Evolutionary conservation across 2,113 vertebrate genomes (phyloP).

Genomic region (Brachyhypopomus occidentalis): DNA sequence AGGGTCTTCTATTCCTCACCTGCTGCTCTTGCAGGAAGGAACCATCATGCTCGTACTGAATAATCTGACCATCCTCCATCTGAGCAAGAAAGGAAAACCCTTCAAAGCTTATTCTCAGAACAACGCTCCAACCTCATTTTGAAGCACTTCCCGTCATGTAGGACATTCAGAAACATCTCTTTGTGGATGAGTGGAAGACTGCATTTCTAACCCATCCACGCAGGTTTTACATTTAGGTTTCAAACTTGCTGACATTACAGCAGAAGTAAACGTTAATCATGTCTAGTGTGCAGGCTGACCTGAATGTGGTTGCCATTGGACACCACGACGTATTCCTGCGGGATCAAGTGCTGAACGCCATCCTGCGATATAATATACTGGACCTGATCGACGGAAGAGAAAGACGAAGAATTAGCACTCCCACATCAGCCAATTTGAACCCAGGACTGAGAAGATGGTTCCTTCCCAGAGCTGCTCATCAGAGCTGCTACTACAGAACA

Average conservation of each 20-base stretch:
- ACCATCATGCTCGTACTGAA: slow-evolving; percentile 91
- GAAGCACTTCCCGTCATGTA: not conserved
- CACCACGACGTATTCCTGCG: slow-evolving; percentile 93
- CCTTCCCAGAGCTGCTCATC: not conserved
- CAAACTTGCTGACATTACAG: no score
- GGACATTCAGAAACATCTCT: not conserved
- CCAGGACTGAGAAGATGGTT: not conserved
- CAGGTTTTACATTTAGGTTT: not conserved
- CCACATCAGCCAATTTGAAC: not conserved
- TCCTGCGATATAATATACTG: slow-evolving; percentile 98
- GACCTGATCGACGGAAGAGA: slow-evolving; percentile 73
- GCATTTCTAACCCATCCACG: not conserved
- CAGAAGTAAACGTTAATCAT: not conserved
- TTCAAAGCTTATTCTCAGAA: not conserved
- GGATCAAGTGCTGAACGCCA: slow-evolving; percentile 88
- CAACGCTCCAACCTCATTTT: not conserved
- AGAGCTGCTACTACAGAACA: not conserved
- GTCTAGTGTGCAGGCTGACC: slow-evolving; percentile 71
- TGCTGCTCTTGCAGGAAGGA: slow-evolving; percentile 87
- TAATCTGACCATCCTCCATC: slow-evolving; percentile 95
- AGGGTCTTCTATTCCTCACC: slow-evolving; percentile 65
- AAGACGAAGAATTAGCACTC: not conserved
- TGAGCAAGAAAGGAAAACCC: slow-evolving; percentile 57
- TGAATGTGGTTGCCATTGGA: slow-evolving; percentile 94
- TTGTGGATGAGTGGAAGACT: not conserved